Conservation (phyloP, 2,888 invertebrate genomes). For the Rhabditoides inermis region DNA sequence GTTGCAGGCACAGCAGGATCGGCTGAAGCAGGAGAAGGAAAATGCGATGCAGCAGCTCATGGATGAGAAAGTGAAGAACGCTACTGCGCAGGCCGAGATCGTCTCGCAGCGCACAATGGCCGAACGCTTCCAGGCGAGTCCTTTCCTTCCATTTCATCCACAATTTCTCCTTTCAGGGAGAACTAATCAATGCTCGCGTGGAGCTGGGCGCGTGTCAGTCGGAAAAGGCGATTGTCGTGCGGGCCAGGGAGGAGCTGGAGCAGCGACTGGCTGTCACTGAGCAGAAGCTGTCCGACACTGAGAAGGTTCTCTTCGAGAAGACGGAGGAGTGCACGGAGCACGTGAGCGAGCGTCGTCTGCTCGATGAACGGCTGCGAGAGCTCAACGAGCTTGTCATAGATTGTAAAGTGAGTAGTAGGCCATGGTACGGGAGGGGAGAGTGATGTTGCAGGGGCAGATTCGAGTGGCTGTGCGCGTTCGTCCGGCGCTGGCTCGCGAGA, state of each 20-base stretch:
- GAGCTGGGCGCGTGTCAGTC: no score
- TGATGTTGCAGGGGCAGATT: constrained; percentile 21
- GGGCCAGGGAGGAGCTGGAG: no score
- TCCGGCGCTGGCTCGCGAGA: constrained; percentile 13
- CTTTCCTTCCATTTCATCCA: no score
- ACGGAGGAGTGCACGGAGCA: not conserved
- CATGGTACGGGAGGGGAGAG: not conserved
- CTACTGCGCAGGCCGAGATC: not conserved
- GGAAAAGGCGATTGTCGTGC: no score
- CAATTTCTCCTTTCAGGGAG: no score
- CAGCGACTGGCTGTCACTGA: no score
- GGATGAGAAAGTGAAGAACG: constrained; percentile 1
- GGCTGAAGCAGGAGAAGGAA: not conserved
- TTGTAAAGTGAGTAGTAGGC: constrained; percentile 6
- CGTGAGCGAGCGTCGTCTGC: not conserved
- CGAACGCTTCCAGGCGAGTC: no score
- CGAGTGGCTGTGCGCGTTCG: constrained; percentile 29
- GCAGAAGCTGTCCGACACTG: no score
- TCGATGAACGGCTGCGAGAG: constrained; percentile 29
- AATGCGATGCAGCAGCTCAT: no score
- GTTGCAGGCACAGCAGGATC: not conserved
- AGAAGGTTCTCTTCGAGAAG: no score
- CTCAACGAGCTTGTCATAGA: constrained; percentile 31
- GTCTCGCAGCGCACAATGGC: not conserved
- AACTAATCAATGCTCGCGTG: no score